Conservation (phyloP, 2,113 vertebrate species). For the Brachypteracias leptosomus region DNA sequence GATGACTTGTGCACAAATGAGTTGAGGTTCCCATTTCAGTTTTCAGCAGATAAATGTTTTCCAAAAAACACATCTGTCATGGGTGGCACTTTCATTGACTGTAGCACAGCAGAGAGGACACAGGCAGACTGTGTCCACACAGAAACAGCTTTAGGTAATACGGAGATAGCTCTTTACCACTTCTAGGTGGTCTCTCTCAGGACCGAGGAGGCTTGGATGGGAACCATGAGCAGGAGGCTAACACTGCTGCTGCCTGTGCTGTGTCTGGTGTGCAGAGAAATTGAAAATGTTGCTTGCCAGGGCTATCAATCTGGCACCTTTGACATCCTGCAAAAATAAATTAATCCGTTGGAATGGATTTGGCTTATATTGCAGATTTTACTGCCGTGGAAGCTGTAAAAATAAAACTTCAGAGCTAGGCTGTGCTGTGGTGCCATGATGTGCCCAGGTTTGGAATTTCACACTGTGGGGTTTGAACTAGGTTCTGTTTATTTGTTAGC, state of each 20-base stretch:
- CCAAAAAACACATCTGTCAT: slow-evolving; percentile 15
- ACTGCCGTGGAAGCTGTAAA: slow-evolving; percentile 18
- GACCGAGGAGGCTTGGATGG: neutral
- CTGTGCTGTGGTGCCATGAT: slow-evolving; percentile 16
- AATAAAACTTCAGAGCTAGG: slow-evolving; percentile 11
- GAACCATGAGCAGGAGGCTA: slow-evolving; percentile 35
- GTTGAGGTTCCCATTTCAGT: neutral
- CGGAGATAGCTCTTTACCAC: neutral
- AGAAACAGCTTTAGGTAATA: slow-evolving; percentile 40
- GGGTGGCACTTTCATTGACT: slow-evolving; percentile 5
- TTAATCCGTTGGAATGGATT: slow-evolving; percentile 35
- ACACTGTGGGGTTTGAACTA: neutral
- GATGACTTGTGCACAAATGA: neutral
- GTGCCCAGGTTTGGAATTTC: neutral
- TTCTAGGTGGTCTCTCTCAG: slow-evolving; percentile 20
- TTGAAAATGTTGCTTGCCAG: slow-evolving; percentile 53
- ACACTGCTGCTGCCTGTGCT: slow-evolving; percentile 33
- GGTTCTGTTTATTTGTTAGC: neutral
- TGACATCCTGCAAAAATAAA: slow-evolving; percentile 57
- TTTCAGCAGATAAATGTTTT: neutral
- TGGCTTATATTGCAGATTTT: slow-evolving; percentile 20
- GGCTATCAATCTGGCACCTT: slow-evolving; percentile 61
- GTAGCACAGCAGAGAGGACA: slow-evolving; percentile 3
- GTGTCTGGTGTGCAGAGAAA: slow-evolving; percentile 54
- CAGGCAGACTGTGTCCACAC: neutral